These are phyloP conservation scores for Aplodontia rufa DNA, from an alignment of 2,113 vertebrate species.

Conservation along the genomic window DNA sequence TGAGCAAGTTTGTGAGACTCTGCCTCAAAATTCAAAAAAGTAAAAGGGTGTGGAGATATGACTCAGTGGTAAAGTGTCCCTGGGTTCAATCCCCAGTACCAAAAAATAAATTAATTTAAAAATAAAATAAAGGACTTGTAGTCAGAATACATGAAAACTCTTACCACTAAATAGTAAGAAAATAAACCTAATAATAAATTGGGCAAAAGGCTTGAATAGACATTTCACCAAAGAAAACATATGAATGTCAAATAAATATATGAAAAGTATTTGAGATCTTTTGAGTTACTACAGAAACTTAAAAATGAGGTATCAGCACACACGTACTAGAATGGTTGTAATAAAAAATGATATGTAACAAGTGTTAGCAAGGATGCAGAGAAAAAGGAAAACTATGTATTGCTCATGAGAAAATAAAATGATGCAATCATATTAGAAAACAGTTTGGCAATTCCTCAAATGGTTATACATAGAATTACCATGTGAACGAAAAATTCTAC, in stretches of 20 bases:
- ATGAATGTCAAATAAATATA: neutral
- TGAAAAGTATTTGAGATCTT: constrained; percentile 33
- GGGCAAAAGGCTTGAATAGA: constrained; percentile 9
- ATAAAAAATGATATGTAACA: neutral
- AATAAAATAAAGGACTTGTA: neutral
- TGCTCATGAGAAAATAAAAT: constrained; percentile 23
- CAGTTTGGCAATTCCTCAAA: neutral
- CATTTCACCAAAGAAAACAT: neutral
- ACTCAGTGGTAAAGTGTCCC: too few species aligned
- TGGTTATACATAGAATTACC: neutral
- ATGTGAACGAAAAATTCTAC: constrained; percentile 26
- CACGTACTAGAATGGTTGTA: neutral
- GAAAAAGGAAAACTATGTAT: neutral
- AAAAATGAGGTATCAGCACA: constrained; percentile 29
- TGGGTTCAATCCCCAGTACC: too few species aligned
- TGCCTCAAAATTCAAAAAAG: too few species aligned
- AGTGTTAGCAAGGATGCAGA: neutral
- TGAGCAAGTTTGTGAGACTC: too few species aligned
- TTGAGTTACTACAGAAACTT: constrained; percentile 3
- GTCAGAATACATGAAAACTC: constrained; percentile 51
- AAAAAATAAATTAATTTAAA: too few species aligned
- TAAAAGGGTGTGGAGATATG: too few species aligned
- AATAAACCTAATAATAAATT: constrained; percentile 1
- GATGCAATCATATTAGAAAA: neutral
- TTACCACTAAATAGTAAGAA: constrained; percentile 26